Conservation (phyloP, 2,113 vertebrate species). For the Indicator indicator region DNA sequence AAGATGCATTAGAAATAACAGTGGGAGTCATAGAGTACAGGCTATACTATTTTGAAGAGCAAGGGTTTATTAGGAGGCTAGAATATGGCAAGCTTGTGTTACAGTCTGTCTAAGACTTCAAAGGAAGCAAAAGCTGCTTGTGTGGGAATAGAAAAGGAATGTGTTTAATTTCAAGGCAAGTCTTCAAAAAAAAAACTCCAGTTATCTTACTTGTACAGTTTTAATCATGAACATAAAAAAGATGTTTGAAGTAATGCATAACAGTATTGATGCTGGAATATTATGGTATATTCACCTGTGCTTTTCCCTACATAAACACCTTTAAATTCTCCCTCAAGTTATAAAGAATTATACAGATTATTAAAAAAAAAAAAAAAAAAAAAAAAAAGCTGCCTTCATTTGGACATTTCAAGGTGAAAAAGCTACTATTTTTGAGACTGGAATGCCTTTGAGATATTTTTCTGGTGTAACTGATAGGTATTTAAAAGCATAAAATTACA, state of each 20-base stretch:
- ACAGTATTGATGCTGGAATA: not conserved
- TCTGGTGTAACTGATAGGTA: not conserved
- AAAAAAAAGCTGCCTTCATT: not conserved
- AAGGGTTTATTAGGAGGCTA: not conserved
- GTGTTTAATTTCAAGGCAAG: not conserved
- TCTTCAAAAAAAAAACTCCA: not conserved
- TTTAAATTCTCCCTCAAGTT: not conserved
- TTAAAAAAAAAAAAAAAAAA: slow-evolving; percentile 5
- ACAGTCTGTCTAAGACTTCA: not conserved
- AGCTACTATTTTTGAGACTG: not conserved
- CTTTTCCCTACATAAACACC: not conserved
- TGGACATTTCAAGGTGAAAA: not conserved
- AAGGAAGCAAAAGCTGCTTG: not conserved
- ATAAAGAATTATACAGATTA: not conserved
- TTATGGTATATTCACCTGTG: not conserved
- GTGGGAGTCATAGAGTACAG: not conserved
- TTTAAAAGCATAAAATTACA: accelerated
- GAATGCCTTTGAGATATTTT: not conserved
- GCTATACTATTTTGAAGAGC: not conserved
- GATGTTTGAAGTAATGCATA: not conserved
- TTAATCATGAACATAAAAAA: not conserved
- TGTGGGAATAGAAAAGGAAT: not conserved
- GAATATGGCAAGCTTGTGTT: not conserved
- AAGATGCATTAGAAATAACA: not conserved
- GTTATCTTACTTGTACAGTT: not conserved